A percentile compares a stretch with the other conserved stretches of the same genome.
Conservation (phyloP, 2,113 vertebrate species). For the Pluvialis apricaria region DNA sequence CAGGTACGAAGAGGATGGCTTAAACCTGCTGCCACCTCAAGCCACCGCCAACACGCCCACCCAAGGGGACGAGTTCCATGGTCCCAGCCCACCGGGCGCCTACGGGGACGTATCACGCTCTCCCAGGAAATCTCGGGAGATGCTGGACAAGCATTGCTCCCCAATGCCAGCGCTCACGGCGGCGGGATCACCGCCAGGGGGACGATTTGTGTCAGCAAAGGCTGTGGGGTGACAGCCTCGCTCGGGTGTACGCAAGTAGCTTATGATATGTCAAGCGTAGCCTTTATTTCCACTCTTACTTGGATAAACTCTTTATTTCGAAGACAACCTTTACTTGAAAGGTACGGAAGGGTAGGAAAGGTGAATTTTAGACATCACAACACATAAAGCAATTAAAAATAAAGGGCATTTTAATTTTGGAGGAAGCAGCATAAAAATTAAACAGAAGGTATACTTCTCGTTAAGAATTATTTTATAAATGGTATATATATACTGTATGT, state of each 20-base stretch:
- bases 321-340: not conserved
- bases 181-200: not conserved
- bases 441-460: not conserved
- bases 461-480: not conserved
- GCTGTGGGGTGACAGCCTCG: no score
- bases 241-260: not conserved
- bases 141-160: not conserved
- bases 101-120: fast-evolving
- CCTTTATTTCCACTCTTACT: not conserved
- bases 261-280: not conserved
- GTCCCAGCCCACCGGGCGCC: not conserved
- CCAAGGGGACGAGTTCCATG: not conserved
- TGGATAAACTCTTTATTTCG: not conserved
- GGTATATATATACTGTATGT: not conserved
- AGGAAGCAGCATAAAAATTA: conserved; percentile 14
- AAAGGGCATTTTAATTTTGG: conserved; percentile 1
- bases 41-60: not conserved
- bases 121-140: not conserved
- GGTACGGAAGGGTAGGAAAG: not conserved
- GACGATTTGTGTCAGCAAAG: no score
- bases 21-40: not conserved
- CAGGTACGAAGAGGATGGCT: no score
- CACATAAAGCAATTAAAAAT: not conserved
- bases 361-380: conserved; percentile 1
- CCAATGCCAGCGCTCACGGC: fast-evolving